Conservation (phyloP, 2,797 vertebrate genomes). For the Hippocampus kuda region DNA sequence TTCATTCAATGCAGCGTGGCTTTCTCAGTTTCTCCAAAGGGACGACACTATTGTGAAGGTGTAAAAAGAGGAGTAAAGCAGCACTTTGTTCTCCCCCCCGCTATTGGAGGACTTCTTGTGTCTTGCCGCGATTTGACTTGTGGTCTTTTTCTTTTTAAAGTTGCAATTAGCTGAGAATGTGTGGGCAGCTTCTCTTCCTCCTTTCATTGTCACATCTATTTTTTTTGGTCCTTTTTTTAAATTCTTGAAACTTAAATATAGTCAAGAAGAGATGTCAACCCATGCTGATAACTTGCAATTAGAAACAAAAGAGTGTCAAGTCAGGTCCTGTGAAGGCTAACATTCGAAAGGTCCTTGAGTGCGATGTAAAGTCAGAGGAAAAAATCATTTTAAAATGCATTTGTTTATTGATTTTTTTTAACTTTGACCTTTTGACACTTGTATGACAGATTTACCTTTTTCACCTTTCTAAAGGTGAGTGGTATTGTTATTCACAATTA, state of each 20-base stretch:
- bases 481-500: too few relatives aligned
- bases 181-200: constrained; percentile 1
- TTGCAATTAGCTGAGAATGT: not conserved
- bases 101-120: not conserved
- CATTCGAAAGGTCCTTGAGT: not conserved
- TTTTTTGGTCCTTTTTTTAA: not conserved
- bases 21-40: not conserved
- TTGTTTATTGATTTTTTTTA: not conserved
- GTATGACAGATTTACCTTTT: not conserved
- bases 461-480: too few relatives aligned
- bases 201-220: not conserved
- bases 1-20: not conserved
- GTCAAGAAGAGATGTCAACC: not conserved
- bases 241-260: not conserved
- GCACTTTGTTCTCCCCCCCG: not conserved
- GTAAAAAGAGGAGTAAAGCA: not conserved
- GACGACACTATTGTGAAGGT: not conserved
- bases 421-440: not conserved
- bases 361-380: not conserved
- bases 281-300: not conserved
- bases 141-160: not conserved
- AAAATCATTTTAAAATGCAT: not conserved
- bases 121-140: not conserved
- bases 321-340: not conserved
- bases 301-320: not conserved